Evolutionary conservation across 2,113 vertebrate species (phyloP).

Genomic region (Petrocephalus zakoni): DNA sequence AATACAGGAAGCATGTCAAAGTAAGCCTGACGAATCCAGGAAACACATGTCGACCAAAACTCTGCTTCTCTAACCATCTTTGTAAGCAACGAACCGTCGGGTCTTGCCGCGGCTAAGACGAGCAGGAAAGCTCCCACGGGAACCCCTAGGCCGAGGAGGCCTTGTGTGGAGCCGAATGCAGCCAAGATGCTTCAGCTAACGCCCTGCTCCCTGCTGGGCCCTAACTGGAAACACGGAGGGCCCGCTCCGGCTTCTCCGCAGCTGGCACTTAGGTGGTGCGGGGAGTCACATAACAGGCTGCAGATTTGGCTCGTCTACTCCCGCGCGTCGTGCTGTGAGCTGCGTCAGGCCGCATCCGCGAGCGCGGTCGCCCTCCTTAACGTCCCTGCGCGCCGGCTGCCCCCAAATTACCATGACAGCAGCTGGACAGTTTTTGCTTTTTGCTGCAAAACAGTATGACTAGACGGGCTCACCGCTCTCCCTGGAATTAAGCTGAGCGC

Average conservation of each 20-base stretch:
- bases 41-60: neutral
- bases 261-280: neutral
- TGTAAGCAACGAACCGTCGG: neutral
- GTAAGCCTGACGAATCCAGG: neutral
- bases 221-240: neutral
- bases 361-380: neutral
- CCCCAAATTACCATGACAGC: slow-evolving; percentile 4
- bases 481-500: neutral
- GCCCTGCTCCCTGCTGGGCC: neutral
- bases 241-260: neutral
- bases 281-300: neutral
- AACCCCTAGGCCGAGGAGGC: neutral
- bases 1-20: neutral
- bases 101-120: neutral
- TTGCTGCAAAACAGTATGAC: neutral
- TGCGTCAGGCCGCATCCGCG: neutral
- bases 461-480: neutral
- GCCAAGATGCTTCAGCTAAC: neutral
- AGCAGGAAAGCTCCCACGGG: neutral
- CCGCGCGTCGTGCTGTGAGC: neutral
- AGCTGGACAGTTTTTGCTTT: neutral
- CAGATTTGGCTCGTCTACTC: neutral
- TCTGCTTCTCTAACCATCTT: neutral
- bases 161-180: neutral
- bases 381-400: neutral